Percentiles rank a stretch among this genome's conserved stretches.
phyloP scores from a whole-genome alignment of 1,140 invertebrate species.

The Bombus waltoni region DNA sequence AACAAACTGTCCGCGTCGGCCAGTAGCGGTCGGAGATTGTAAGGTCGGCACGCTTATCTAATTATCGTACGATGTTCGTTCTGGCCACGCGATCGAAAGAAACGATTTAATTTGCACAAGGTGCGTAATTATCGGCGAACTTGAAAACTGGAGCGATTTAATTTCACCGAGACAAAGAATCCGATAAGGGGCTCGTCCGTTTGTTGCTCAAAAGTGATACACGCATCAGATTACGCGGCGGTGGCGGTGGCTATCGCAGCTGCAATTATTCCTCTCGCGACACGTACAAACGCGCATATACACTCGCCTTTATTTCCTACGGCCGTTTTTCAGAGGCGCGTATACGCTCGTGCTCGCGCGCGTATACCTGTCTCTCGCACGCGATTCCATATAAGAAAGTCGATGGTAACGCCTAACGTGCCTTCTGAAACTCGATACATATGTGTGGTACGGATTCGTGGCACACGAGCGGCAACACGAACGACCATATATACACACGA shows the following conservation, averaged over 20 bases:
- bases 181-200: slow-evolving; percentile 22
- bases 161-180: slow-evolving; percentile 3
- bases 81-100: slow-evolving; percentile 14
- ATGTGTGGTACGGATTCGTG: slow-evolving; percentile 56
- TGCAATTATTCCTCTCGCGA: slow-evolving; percentile 52
- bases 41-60: slow-evolving; percentile 21
- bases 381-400: slow-evolving; percentile 70
- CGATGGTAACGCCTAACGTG: slow-evolving; percentile 64
- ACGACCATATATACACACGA: too few relatives aligned
- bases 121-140: slow-evolving; percentile 28
- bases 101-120: slow-evolving; percentile 21
- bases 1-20: neutral
- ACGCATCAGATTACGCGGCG: slow-evolving; percentile 39
- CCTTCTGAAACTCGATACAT: slow-evolving; percentile 65
- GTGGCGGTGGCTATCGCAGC: too few relatives aligned
- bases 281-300: slow-evolving; percentile 48
- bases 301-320: slow-evolving; percentile 45
- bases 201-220: slow-evolving; percentile 41
- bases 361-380: slow-evolving; percentile 51
- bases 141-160: slow-evolving; percentile 29
- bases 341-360: neutral
- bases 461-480: slow-evolving; percentile 3
- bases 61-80: slow-evolving; percentile 32
- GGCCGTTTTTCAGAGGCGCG: slow-evolving; percentile 47
- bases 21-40: neutral